Conservation (phyloP, 2,888 invertebrate species). For the Colletes collaris region DNA sequence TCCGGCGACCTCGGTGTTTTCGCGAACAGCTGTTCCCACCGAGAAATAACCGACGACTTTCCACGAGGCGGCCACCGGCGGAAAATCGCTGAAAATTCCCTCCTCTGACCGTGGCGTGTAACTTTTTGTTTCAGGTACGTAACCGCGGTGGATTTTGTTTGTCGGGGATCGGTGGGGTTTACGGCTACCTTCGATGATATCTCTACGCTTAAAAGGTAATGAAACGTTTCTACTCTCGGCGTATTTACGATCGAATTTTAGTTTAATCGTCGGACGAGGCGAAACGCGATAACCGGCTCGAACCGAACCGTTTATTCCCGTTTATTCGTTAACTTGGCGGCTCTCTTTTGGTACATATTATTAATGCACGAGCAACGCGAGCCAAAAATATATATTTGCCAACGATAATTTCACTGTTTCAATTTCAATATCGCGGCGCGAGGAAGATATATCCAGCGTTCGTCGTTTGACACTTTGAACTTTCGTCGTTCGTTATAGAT, state of each 20-base stretch:
- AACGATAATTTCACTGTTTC: too few species aligned
- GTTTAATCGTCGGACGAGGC: not conserved
- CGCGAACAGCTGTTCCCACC: conserved; percentile 2
- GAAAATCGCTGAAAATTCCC: not conserved
- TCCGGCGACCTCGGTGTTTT: not conserved
- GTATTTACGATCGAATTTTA: not conserved
- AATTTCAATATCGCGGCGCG: too few species aligned
- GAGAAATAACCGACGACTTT: not conserved
- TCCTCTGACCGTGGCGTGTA: not conserved
- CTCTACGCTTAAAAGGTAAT: conserved; percentile 28
- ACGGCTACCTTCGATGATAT: conserved; percentile 25
- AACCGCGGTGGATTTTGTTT: conserved; percentile 10
- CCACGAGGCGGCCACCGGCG: not conserved
- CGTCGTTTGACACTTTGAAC: too few species aligned
- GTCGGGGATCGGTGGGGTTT: not conserved
- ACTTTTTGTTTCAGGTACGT: conserved; percentile 43
- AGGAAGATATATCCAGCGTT: too few species aligned
- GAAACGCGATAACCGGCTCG: not conserved
- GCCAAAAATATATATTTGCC: too few species aligned
- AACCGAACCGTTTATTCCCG: too few species aligned
- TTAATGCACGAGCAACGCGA: too few species aligned
- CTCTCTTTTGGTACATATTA: too few species aligned
- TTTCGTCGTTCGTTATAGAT: too few species aligned
- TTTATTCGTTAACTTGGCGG: too few species aligned
- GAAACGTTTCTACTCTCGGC: not conserved